Percentiles rank a stretch among this genome's conserved stretches.
These are phyloP conservation scores for Thereva nobilitata DNA, from an alignment of 2,888 invertebrate genomes.

Conservation along the genomic window DNA sequence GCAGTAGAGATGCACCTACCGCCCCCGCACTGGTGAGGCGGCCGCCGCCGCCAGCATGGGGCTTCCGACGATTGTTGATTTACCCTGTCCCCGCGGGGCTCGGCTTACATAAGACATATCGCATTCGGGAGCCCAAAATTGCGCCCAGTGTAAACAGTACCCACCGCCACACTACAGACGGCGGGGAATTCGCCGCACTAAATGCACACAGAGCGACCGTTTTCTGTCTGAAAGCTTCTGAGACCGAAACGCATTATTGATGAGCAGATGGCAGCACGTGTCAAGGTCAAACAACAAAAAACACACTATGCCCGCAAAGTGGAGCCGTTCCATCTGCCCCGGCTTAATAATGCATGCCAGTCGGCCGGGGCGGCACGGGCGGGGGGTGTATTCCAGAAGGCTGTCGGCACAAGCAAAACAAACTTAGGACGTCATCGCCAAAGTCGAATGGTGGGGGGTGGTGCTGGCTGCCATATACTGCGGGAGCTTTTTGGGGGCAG, in stretches of 20 bases:
- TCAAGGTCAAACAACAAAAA: slow-evolving; percentile 38
- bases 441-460: slow-evolving; percentile 9
- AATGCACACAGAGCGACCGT: slow-evolving; percentile 15
- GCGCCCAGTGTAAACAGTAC: too few species aligned
- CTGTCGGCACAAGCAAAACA: slow-evolving; percentile 1
- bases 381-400: not conserved
- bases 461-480: not conserved
- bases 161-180: not conserved
- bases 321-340: too few species aligned
- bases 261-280: slow-evolving; percentile 39
- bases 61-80: too few species aligned
- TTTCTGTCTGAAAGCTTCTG: slow-evolving; percentile 1
- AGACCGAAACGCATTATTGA: slow-evolving; percentile 19
- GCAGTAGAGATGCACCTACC: too few species aligned
- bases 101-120: too few species aligned
- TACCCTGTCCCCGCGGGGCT: too few species aligned
- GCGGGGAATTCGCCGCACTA: slow-evolving; percentile 19
- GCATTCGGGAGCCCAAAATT: too few species aligned
- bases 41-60: too few species aligned
- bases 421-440: slow-evolving; percentile 18
- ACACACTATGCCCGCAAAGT: too few species aligned
- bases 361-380: not conserved
- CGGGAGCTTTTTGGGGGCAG: too few species aligned
- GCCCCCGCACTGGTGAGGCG: too few species aligned
- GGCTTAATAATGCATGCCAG: too few species aligned